Evolutionary conservation across 2,113 vertebrate genomes (phyloP).

Genomic region (Sprattus sprattus): DNA sequence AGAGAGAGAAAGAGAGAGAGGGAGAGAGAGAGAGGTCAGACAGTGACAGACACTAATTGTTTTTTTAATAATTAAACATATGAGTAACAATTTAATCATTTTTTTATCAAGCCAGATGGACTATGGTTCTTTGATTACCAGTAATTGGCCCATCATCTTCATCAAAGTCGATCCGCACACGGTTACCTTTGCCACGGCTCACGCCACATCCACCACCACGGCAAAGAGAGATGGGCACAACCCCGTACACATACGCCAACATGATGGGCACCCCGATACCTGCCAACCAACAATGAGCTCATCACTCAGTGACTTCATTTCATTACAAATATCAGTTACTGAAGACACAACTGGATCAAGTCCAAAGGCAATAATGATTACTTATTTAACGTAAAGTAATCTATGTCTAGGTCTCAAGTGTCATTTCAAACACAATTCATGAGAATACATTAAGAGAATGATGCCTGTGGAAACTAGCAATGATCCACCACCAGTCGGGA

Average conservation of each 20-base stretch:
- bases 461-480: too few species aligned
- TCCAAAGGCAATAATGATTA: not conserved
- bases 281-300: constrained; percentile 48
- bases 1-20: not conserved
- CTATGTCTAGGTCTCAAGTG: too few species aligned
- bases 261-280: constrained; percentile 99
- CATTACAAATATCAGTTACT: too few species aligned
- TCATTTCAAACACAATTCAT: too few species aligned
- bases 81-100: not conserved
- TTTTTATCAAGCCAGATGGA: not conserved
- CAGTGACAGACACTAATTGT: not conserved
- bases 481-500: too few species aligned
- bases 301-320: not conserved
- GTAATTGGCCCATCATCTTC: constrained; percentile 97
- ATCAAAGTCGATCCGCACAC: constrained; percentile 95
- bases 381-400: not conserved
- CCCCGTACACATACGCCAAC: constrained; percentile 96
- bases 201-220: constrained; percentile 95
- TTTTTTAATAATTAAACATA: not conserved
- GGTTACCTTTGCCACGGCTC: constrained; percentile 92
- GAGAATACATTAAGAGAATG: too few species aligned
- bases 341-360: not conserved
- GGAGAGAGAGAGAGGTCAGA: not conserved
- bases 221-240: constrained; percentile 96
- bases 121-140: constrained; percentile 67